A percentile compares a stretch with the other conserved stretches of the same genome.
Evolutionary conservation across 2,797 vertebrate species (phyloP).

Genomic region (Microctenopoma lineatum): DNA sequence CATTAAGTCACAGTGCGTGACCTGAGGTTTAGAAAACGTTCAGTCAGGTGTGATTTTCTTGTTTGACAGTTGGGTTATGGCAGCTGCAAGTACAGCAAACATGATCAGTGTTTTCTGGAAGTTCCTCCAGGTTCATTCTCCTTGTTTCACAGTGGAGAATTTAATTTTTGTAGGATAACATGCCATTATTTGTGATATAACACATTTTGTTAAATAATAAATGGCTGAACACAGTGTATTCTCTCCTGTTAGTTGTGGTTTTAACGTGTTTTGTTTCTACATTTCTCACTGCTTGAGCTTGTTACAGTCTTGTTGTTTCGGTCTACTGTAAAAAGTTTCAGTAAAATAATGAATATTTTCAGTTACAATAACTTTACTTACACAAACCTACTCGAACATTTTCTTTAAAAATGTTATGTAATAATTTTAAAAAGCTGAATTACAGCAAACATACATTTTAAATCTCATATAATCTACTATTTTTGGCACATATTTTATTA

Average conservation of each 20-base stretch:
- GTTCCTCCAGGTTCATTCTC: constrained; percentile 29
- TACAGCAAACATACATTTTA: too few relatives aligned
- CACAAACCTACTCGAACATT: not conserved
- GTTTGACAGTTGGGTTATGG: constrained; percentile 13
- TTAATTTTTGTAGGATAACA: constrained; percentile 18
- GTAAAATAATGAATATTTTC: not conserved
- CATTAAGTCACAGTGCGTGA: not conserved
- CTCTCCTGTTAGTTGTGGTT: not conserved
- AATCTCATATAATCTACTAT: too few relatives aligned
- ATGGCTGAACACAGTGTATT: constrained; percentile 32
- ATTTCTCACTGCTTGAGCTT: not conserved
- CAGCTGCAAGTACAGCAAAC: constrained; percentile 49
- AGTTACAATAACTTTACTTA: not conserved
- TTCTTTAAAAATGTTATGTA: not conserved
- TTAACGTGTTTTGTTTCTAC: not conserved
- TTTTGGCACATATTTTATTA: too few relatives aligned
- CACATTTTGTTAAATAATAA: constrained; percentile 50
- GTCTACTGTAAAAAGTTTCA: not conserved
- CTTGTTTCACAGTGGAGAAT: constrained; percentile 12
- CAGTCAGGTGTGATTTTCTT: not conserved
- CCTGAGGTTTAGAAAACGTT: constrained; percentile 5
- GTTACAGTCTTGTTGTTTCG: not conserved
- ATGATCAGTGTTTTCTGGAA: constrained; percentile 42
- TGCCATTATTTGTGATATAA: constrained; percentile 30
- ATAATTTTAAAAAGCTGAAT: too few relatives aligned